Conservation (phyloP, 2,113 vertebrate species). For the Cnemophilus loriae region DNA sequence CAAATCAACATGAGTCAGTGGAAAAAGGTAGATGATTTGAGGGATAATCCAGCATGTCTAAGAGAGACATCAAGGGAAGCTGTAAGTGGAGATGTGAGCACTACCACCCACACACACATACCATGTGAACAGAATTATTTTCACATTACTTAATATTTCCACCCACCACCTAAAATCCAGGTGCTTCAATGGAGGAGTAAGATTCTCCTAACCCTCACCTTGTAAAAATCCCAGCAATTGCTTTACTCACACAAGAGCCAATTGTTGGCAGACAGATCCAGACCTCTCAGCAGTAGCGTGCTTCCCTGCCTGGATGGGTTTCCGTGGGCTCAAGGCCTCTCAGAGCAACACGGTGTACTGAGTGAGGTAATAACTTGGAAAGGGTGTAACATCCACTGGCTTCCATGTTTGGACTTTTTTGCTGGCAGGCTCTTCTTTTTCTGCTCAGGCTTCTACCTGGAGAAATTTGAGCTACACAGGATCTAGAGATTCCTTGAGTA, state of each 20-base stretch:
- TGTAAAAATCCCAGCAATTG: constrained; percentile 17
- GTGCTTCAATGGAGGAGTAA: neutral
- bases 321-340: neutral
- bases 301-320: constrained; percentile 6
- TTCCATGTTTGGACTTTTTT: neutral
- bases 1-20: neutral
- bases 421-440: neutral
- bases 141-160: constrained; percentile 25
- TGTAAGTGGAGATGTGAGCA: neutral
- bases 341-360: neutral
- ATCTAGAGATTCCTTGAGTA: neutral
- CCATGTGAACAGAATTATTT: neutral
- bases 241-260: neutral
- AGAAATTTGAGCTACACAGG: neutral
- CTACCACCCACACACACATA: neutral
- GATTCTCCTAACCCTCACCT: constrained; percentile 1
- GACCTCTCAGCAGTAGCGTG: neutral
- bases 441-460: neutral
- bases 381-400: neutral
- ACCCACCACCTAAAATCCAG: neutral
- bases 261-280: neutral
- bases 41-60: neutral
- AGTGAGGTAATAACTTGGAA: constrained; percentile 39
- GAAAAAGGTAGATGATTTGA: neutral
- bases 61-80: neutral